Base-by-base conservation (phyloP, 2,797 vertebrate genomes). In the Tapera naevia region DNA sequence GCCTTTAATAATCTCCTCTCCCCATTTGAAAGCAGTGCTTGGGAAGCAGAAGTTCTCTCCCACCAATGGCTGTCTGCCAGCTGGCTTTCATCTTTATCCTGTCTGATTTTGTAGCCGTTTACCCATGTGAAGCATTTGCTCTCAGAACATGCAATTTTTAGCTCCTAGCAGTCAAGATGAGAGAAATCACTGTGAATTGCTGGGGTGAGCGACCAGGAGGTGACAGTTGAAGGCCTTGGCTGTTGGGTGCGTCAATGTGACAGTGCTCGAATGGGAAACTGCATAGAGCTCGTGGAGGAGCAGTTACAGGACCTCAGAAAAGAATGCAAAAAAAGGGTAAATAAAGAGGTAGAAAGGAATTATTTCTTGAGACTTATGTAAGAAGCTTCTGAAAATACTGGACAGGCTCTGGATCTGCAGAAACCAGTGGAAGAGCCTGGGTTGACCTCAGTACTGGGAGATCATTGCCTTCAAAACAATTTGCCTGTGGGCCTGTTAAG, bases 181-280 rank as follows among this genome's bases (percentile, higher is more conserved):
- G 48, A 86, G 75, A 93, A 86, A 46, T 92, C 89, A 86, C 64
- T 80, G 74, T 95, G 37, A 88, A 86, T 92, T 86, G 43, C 80
- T 79, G 82, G 87, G 82, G 93, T 96, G 72, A 95, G 48, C 91
- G 94, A 88, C 94, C 91, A 80, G 48, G 76, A 93, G 92, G 86
- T 90, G 86, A 95, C 50, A 75, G 86, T 75, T 18, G 6, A 79
- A 91, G 92, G 80, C 87, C 58, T 66, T 67, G 57, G 39, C 21
- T 74, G 33, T 58, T 56, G 85, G n/a, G 51, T 88, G 51, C 60
- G 83, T 86, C 60, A 89, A 54, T 61, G 57, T 93, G 86, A 65
- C 45, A 80, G 71, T 62, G 57, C 33, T 4, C 22, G 61, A 89
- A 64, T 86, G 27, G 45, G 64, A 70, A 86, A 10, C 32, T 57